Evolutionary conservation across 2,797 vertebrate genomes (phyloP), one percentile per base, ranked within the genome.

Genomic region (Sebastes flavidus): DNA sequence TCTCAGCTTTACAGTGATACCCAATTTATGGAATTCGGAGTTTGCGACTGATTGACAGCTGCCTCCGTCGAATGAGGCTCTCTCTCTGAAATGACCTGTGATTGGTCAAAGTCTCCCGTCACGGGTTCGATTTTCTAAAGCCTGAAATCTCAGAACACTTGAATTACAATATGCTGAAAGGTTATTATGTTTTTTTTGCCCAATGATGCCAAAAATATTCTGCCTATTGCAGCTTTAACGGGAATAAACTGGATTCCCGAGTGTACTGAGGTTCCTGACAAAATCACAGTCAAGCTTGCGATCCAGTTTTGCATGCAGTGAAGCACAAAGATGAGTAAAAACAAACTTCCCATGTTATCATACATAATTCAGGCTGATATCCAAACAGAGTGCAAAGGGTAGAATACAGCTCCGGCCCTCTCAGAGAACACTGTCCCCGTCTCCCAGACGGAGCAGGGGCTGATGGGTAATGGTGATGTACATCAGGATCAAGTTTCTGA

Each of bases 401-500:
- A 5, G 12, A 30, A n/a, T 52, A 46, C 11, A 32, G 36, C 36
- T 16, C 18, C 3, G 55, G 34, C 55, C 56, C 34, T 58, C 5
- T 22, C 58, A 46, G 18, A 46, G 10, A 66, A 56, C 54, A 30
- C 34, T 52, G 61, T 78, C 54, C 29, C 29, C 12, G 30, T 70
- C 46, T 68, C 22, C 67, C 42, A 63, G 65, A 42, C 18, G 29
- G 38, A 29, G 36, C 34, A 63, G 38, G n/a, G 38, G 32, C 4
- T 27, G 9, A 24, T 66, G 36, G 11, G 27, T 2, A 5, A 11
- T 63, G 32, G 38, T 36, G 32, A 72, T 38, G 55, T 63, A 55
- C 52, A 73, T 76, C 30, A 55, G 13, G 49, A 78, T 85, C 38
- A 58, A 6, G 24, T 66, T 84, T 82, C 61, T 74, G 61, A 62